Base-by-base conservation (phyloP, 2,113 vertebrate genomes). In the Symphodus melops region DNA sequence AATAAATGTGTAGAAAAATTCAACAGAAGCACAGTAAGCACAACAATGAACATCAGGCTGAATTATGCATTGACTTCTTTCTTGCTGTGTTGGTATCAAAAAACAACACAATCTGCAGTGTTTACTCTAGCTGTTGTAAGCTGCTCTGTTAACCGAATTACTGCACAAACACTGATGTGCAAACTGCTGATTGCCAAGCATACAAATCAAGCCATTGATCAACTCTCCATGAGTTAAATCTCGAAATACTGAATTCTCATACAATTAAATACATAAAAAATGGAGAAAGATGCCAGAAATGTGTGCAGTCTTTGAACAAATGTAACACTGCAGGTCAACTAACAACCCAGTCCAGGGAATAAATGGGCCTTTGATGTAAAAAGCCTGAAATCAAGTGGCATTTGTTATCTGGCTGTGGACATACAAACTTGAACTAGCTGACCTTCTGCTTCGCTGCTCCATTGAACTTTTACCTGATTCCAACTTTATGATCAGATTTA, bases 161-260 rank as follows among this genome's bases (percentile, higher is more conserved):
- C 48, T 61, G 23, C 37, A 66, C 71, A 73, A 68, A 80, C 53
- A 77, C 1, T 70, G 3, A 53, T 72, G 39, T 58, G 58, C 52
- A 78, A 75, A 72, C 46, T 21, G 8, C 65, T 62, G n/a, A 46
- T 48, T 71, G 41, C 56, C 70, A 64, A 20, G 25, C 37, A 68
- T 83, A 53, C 55, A 81, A 79, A 79, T 42, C 23, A 70, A 78
- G 13, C 60, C 3, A 19, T 39, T 36, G 20, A 54, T 66, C 58
- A 55, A 55, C 37, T 17, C 6, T 63, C 3, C 20, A 8, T 52
- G 12, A 62, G 20, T n/a, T 17, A 68, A 66, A 69, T 61, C 20
- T 11, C 37, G 14, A 51, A 51, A 19, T 4, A 8, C 4, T 56
- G 36, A 75, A 56, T 46, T 65, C 20, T 77, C 74, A 16, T 46